Percentiles rank a stretch among this genome's conserved stretches.
Conservation (phyloP, 1,140 invertebrate species). For the Globodera ellingtonae region DNA sequence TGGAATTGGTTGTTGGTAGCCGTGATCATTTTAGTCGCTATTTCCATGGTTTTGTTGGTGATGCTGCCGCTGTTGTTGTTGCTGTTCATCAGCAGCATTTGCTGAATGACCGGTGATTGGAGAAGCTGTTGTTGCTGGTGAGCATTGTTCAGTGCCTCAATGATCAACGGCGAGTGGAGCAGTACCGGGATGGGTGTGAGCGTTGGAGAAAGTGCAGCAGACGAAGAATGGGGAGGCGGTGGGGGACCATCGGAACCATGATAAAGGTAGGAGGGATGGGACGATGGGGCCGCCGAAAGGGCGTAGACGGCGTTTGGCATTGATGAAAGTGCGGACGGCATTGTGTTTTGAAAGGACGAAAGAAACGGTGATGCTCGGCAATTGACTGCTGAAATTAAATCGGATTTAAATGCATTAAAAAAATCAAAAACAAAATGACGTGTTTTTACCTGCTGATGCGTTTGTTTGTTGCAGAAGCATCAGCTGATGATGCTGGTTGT, state of each 20-base stretch:
- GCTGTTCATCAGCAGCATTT: not conserved
- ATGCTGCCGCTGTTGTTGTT: too few species aligned
- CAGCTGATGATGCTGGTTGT: not conserved
- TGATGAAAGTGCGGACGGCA: not conserved
- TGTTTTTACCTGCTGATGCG: not conserved
- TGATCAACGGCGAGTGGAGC: conserved; percentile 11
- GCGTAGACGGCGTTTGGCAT: not conserved
- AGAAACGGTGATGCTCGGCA: not conserved
- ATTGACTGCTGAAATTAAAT: not conserved
- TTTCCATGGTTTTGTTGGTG: too few species aligned
- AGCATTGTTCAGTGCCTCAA: conserved; percentile 2
- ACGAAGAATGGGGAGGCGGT: conserved; percentile 7
- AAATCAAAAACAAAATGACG: too few species aligned
- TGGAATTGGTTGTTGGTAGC: conserved; percentile 1
- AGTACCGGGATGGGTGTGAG: not conserved
- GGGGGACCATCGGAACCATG: conserved; percentile 3
- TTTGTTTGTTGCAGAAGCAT: not conserved
- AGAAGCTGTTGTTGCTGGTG: conserved; percentile 13
- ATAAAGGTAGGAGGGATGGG: not conserved
- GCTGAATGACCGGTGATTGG: not conserved
- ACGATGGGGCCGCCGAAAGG: not conserved
- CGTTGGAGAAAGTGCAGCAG: not conserved
- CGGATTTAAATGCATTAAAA: not conserved
- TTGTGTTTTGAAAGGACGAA: not conserved
- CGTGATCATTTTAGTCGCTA: not conserved